These are phyloP conservation scores for Drosophila setosimentum DNA, from an alignment of 2,888 invertebrate species.

Conservation along the genomic window DNA sequence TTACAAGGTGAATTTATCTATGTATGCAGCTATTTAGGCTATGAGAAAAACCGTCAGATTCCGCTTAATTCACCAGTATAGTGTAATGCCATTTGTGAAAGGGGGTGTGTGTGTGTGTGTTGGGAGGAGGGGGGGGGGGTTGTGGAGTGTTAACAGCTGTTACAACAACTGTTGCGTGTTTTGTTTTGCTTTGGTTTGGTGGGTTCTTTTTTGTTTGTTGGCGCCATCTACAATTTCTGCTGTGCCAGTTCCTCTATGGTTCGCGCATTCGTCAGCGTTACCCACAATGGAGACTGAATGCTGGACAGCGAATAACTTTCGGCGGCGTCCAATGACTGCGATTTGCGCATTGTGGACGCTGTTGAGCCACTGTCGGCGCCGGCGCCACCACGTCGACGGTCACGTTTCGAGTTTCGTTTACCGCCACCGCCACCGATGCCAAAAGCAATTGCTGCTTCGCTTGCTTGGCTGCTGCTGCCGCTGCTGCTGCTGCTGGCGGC, in stretches of 20 bases:
- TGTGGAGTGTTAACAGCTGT: conserved; percentile 27
- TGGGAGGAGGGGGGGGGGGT: background rate
- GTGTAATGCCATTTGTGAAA: background rate
- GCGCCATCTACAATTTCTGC: conserved; percentile 62
- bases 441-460: conserved; percentile 58
- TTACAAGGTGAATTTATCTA: conserved; percentile 35
- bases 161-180: conserved; percentile 12
- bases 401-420: conserved; percentile 52
- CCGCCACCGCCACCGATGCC: conserved; percentile 26
- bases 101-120: too few species aligned
- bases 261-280: conserved; percentile 91
- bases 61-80: conserved; percentile 4
- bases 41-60: conserved; percentile 52
- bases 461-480: conserved; percentile 41
- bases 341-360: conserved; percentile 69
- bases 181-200: conserved; percentile 13
- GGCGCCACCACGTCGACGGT: conserved; percentile 35
- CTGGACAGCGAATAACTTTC: conserved; percentile 84
- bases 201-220: conserved; percentile 3
- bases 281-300: conserved; percentile 92
- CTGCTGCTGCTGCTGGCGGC: conserved; percentile 49
- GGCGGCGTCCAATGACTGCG: conserved; percentile 76
- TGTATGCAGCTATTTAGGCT: background rate
- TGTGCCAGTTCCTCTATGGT: conserved; percentile 85
- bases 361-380: conserved; percentile 9